Conservation (phyloP, 2,888 invertebrate species). For the Cheilosia vernalis region DNA sequence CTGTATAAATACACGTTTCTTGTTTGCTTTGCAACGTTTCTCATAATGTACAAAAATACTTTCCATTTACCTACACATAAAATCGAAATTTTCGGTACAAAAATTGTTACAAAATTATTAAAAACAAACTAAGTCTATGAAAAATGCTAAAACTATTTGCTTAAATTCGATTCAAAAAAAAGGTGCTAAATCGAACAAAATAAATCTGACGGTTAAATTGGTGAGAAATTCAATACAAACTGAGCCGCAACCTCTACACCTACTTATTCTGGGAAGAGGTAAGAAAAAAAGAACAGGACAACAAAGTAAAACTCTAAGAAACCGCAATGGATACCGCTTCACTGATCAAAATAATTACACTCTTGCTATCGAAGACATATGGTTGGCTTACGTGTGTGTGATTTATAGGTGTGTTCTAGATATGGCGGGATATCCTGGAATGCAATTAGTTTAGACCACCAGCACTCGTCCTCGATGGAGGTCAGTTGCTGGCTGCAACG, state of each 20-base stretch:
- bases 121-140: neutral
- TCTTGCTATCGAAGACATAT: slow-evolving; percentile 48
- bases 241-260: no score
- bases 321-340: slow-evolving; percentile 47
- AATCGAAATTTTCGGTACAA: slow-evolving; percentile 2
- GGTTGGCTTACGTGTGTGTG: slow-evolving; percentile 35
- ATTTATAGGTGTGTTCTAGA: slow-evolving; percentile 32
- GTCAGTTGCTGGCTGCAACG: slow-evolving; percentile 57
- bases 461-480: slow-evolving; percentile 33
- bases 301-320: slow-evolving; percentile 46
- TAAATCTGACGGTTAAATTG: neutral
- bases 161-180: neutral
- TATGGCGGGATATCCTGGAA: slow-evolving; percentile 42
- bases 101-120: slow-evolving; percentile 6
- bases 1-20: slow-evolving; percentile 44
- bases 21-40: slow-evolving; percentile 34
- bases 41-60: slow-evolving; percentile 59
- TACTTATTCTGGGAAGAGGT: no score
- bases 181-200: neutral
- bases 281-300: neutral
- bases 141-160: neutral
- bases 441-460: slow-evolving; percentile 60
- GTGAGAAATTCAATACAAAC: neutral
- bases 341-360: slow-evolving; percentile 48
- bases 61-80: slow-evolving; percentile 9